Base-by-base conservation (phyloP, 2,888 invertebrate species). In the Leptopilina drosophilae region DNA sequence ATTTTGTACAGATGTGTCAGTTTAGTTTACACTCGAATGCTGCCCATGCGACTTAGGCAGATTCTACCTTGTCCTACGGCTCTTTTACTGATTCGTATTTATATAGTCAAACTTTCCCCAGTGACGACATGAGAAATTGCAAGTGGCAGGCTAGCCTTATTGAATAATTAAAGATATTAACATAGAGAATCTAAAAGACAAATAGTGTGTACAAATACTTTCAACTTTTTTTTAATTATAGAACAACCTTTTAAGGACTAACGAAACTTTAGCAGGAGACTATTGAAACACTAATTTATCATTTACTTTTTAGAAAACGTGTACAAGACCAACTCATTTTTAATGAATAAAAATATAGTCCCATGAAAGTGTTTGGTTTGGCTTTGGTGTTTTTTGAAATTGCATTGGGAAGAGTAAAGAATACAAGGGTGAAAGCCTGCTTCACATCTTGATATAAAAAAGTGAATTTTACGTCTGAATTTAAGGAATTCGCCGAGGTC, bases 61-160 rank as follows among this genome's bases (percentile, higher is more conserved):
- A 88, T 90, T 90, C 90, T 90, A 91, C 91, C 90, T 91, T 89
- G 88, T 89, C 91, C 90, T 86, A 81, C 82, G 88, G 87, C 85
- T 89, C 85, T 89, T 89, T 88, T 85, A 88, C 86, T 88, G 89
- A 90, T 90, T 89, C 85, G 87, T 91, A 91, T 91, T 91, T 91
- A 90, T 91, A 91, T 89, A 91, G 91, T 89, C 91, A 90, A 90
- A 87, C 88, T 88, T 88, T 89, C 86, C 86, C 90, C 90, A 87
- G 87, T 89, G 90, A 89, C 89, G 87, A 89, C 87, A 88, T 90
- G 91, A 90, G 90, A 91, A 91, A 90, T 88, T 90, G 89, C 91
- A 91, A 91, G 91, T 91, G 91, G 87, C 87, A 81, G 82, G 84
- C 77, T 83, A 77, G 81, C 82, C 83, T 80, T 81, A 77, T 77